These are phyloP conservation scores for Alethe castanea DNA, from an alignment of 2,113 vertebrate genomes.

Conservation along the genomic window DNA sequence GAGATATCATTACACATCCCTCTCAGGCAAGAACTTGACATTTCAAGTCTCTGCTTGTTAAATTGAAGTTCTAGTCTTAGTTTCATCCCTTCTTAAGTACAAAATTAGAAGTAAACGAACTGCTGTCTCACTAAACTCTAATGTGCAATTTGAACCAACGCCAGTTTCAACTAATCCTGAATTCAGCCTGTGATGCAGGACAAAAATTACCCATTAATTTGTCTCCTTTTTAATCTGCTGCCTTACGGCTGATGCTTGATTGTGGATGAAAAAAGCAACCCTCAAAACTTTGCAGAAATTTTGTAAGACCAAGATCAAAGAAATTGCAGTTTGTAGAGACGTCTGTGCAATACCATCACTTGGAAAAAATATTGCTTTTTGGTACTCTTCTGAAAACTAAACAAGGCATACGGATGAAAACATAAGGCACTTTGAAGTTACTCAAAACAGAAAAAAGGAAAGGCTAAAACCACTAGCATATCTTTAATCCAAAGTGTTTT, in stretches of 20 bases:
- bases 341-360: background rate
- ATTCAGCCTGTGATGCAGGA: background rate
- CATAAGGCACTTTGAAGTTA: background rate
- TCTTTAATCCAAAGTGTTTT: background rate
- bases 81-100: background rate
- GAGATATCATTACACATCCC: background rate
- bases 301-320: background rate
- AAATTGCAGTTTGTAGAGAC: background rate
- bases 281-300: background rate
- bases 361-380: fast-evolving
- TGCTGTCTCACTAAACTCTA: background rate
- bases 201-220: background rate
- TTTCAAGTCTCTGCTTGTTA: background rate
- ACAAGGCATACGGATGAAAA: background rate
- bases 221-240: background rate
- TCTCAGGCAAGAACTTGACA: background rate
- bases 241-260: background rate
- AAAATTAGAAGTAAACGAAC: background rate
- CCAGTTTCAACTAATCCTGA: background rate
- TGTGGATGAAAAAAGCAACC: background rate
- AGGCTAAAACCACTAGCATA: fast-evolving
- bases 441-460: background rate
- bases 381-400: background rate
- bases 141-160: background rate
- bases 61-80: background rate